Evolutionary conservation across 2,113 vertebrate species (phyloP), one percentile per base, ranked within the genome.

Genomic region (Nycticorax nycticorax): DNA sequence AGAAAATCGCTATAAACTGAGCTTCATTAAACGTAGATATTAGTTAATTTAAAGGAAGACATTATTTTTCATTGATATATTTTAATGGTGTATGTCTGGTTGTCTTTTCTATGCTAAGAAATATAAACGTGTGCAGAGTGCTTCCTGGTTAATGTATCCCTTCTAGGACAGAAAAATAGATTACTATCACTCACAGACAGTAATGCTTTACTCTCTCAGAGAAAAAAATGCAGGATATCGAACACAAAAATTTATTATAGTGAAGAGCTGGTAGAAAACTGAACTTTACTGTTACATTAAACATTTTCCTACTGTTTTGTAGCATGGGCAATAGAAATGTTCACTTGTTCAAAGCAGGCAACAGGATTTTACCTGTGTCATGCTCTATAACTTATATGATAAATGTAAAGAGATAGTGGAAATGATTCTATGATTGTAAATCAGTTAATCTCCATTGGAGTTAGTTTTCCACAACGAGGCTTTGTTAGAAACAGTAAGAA

Each of bases 1-100:
- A 97, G 97, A 97, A 97, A 98, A 98, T 97, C 97, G 94, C 97
- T 97, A 95, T 97, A 97, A 97, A 97, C 92, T 71, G 96, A 97
- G 97, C 97, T 98, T 97, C 95, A 97, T 98, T 98, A 98, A 98
- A 98, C 1, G 57, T 97, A 98, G 96, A 96, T 98, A 98, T 98
- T 98, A 96, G 91, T 98, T 98, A 97, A 98, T 97, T 98, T 98
- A 97, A 97, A 98, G 71, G 75, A 98, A 97, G 93, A 98, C 1
- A 23, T 96, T 98, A 97, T 97, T 98, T 98, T 98, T 97, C 97
- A 97, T 92, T 97, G 89, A 96, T 97, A 97, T 97, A 94, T 98
- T 98, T 98, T 98, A 98, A 97, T 97, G 93, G 96, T 95, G 78
- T 96, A 91, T 86, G 63, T 96, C 92, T 96, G 62, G 50, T 85